A percentile compares a stretch with the other conserved stretches of the same genome.
Evolutionary conservation across 2,113 vertebrate genomes (phyloP).

Genomic region (Callipepla squamata): DNA sequence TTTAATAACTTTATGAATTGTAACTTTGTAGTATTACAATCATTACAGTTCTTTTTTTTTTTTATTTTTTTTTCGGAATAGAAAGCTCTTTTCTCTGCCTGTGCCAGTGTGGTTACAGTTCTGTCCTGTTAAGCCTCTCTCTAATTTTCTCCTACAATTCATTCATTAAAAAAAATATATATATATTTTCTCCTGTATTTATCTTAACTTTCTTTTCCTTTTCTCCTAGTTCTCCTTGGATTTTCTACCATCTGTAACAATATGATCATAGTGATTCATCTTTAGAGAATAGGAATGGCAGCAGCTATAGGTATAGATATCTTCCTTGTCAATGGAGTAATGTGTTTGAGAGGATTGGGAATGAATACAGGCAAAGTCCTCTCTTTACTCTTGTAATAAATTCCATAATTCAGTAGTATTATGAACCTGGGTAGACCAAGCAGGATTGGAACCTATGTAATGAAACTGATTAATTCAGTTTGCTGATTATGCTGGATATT

Average conservation of each 20-base stretch:
- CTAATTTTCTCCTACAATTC: not conserved
- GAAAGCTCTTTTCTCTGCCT: not conserved
- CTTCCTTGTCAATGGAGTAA: slow-evolving; percentile 64
- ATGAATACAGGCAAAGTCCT: slow-evolving; percentile 31
- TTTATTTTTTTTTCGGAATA: not conserved
- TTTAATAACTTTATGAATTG: not conserved
- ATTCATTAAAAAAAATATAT: not conserved
- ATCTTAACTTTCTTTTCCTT: slow-evolving; percentile 75
- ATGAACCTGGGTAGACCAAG: not conserved
- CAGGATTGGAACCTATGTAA: not conserved
- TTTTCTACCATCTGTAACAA: slow-evolving; percentile 75
- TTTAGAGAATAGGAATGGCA: slow-evolving; percentile 74
- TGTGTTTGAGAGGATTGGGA: not conserved
- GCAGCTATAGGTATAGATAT: slow-evolving; percentile 75
- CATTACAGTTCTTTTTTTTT: not conserved
- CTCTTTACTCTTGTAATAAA: not conserved
- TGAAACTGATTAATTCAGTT: not conserved
- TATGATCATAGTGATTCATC: slow-evolving; percentile 71
- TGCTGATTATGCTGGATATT: not conserved
- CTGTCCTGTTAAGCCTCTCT: not conserved
- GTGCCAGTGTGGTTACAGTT: not conserved
- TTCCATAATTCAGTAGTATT: not conserved
- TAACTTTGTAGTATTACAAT: not conserved
- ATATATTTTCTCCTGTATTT: slow-evolving; percentile 40
- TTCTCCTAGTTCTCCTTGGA: slow-evolving; percentile 81